Evolutionary conservation across 2,113 vertebrate genomes (phyloP), one percentile per base, ranked within the genome.

Genomic region (Laticauda colubrina): DNA sequence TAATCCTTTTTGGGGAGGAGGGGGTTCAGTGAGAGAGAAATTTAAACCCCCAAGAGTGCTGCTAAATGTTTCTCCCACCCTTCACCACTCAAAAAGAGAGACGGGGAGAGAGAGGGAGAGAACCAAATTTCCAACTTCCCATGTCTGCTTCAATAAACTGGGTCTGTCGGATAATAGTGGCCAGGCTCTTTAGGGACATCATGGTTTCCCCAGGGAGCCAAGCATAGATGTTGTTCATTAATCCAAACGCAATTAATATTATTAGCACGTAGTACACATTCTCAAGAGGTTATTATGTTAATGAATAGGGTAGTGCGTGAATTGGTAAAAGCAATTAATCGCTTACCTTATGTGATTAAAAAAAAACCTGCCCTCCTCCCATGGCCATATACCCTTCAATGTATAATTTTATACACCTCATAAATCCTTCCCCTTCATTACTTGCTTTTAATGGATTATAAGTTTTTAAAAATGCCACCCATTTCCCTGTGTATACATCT

Each of bases 181-280:
- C 24, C n/a, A 93, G 51, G 7, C 21, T 92, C 48, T 26, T 0
- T 0, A 1, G 85, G 87, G 96, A 92, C 54, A 57, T 9, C 93
- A 54, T 88, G 89, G 23, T 94, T 96, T 93, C 51, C 93, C 93
- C 91, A 0, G 0, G 94, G 4, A 75, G 51, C 57, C 1, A 5
- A 96, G 91, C 93, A 61, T 96, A 93, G 95, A 88, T 64, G 45
- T 91, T 90, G 64, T 9, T 93, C 2, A 51, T 91, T 95, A 95
- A 93, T 96, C 95, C 56, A 34, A 81, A 89, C 90, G 11, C 93
- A 95, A 96, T 96, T 96, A 92, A 93, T 97, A 94, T 92, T 94
- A 69, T 96, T 96, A 93, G 11, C 85, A 95, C 87, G 20, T 95
- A 94, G 93, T 6, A 24, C 93, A 18, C 81, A 85, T 94, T 95